Evolutionary conservation across 2,888 invertebrate species (phyloP), one percentile per base, ranked within the genome.

Genomic region (Mylabris sibirica): DNA sequence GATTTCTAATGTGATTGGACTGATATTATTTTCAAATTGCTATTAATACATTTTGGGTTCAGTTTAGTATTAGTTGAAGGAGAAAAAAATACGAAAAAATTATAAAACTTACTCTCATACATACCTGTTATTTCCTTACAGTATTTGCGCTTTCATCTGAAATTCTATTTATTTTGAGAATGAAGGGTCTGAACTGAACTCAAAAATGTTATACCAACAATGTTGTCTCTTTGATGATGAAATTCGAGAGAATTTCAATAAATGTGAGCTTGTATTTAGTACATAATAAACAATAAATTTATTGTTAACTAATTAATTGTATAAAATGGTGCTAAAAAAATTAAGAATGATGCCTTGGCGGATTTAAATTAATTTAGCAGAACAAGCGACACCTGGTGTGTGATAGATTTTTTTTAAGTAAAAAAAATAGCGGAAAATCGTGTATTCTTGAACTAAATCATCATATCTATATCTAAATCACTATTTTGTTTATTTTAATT

Each of bases 281-380:
- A 80, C 78, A 77, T 78, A 78, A n/a, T n/a, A 80, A 78, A 75
- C 71, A 70, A 69, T 22, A 53, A 72, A 75, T 80, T 81, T 77
- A 76, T 83, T 84, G 83, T 85, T 84, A 83, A 82, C 82, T 84
- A 84, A 82, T 82, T 83, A 24, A 53, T 53, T 82, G 81, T 84
- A 30, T 30, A 83, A 83, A 83, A 82, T 84, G 85, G 84, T 84
- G 84, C 84, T 84, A 85, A 78, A 30, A 30, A 4, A 8, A 78
- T 75, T 78, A 83, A 81, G 83, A 80, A 80, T 83, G 57, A 57
- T 57, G 84, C 84, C 84, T 84, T 84, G 78, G 78, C 77, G 77
- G 79, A 76, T 75, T 75, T 77, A 77, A 60, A 73, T 70, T 74
- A 68, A 63, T 71, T 5, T 67, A 65, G 63, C 30, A 26, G 64